Evolutionary conservation across 2,888 invertebrate species (phyloP).

Genomic region (Athalia rosae): DNA sequence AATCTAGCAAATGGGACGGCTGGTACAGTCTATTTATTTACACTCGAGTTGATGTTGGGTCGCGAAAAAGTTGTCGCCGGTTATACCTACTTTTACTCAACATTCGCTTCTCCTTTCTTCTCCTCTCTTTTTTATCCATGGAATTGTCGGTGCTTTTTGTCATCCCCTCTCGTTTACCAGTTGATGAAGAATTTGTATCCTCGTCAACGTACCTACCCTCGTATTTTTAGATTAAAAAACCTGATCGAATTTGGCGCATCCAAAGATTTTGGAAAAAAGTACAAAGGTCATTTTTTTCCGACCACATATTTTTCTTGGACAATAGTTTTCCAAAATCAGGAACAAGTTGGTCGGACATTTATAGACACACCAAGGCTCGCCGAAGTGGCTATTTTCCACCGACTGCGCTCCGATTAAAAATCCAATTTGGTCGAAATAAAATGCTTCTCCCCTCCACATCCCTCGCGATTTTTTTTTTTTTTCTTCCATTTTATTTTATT

Average conservation of each 20-base stretch:
- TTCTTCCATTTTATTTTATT: conserved; percentile 2
- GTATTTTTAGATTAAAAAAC: too few species aligned
- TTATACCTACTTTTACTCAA: too few species aligned
- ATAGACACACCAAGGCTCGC: conserved; percentile 65
- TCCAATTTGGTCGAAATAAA: conserved; percentile 63
- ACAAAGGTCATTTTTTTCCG: too few species aligned
- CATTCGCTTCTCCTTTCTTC: too few species aligned
- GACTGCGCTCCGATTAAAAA: conserved; percentile 73
- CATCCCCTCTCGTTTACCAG: too few species aligned
- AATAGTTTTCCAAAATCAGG: conserved; percentile 58
- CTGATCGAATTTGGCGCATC: too few species aligned
- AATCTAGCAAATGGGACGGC: conserved; percentile 69
- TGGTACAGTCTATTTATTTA: conserved; percentile 68
- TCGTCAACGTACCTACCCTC: too few species aligned
- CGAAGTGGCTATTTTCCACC: conserved; percentile 73
- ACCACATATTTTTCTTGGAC: conserved; percentile 47
- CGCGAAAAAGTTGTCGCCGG: conserved; percentile 29
- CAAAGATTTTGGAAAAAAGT: too few species aligned
- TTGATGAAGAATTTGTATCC: too few species aligned
- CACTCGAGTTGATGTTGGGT: conserved; percentile 60
- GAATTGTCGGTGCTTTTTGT: not conserved
- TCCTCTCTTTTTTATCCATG: too few species aligned
- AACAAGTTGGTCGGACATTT: conserved; percentile 69
- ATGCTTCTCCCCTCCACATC: conserved; percentile 30
- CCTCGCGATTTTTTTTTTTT: conserved; percentile 26